A percentile compares a stretch with the other conserved stretches of the same genome.
phyloP scores from a whole-genome alignment of 2,797 vertebrate species.

The Zonotrichia albicollis region DNA sequence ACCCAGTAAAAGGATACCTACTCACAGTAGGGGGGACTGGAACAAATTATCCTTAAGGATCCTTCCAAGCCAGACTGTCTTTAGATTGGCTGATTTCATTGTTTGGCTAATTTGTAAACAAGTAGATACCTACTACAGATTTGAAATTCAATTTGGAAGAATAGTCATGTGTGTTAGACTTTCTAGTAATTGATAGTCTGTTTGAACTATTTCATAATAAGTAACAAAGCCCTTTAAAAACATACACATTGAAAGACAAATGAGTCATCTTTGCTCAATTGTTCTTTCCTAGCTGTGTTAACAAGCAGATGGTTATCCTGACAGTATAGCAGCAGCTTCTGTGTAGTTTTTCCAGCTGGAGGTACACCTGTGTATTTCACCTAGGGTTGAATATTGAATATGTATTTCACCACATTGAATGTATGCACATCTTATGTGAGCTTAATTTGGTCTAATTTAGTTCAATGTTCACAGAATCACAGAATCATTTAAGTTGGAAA shows the following conservation, averaged over 20 bases:
- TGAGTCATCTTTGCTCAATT: not conserved
- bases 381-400: not conserved
- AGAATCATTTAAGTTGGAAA: not conserved
- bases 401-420: not conserved
- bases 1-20: not conserved
- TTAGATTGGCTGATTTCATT: not conserved
- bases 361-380: not conserved
- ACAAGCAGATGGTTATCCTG: constrained; percentile 3
- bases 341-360: not conserved
- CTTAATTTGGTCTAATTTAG: not conserved
- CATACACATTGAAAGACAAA: not conserved
- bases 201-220: constrained; percentile 1
- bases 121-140: not conserved
- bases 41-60: not conserved
- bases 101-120: not conserved
- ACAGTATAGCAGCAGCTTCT: not conserved
- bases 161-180: not conserved
- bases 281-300: not conserved
- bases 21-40: rapidly evolving
- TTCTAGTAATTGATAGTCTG: not conserved
- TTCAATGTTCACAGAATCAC: not conserved
- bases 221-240: not conserved
- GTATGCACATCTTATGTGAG: not conserved
- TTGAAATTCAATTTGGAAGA: not conserved
- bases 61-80: not conserved